Conservation (phyloP, 2,797 vertebrate genomes). For the Crocidura indochinensis region DNA sequence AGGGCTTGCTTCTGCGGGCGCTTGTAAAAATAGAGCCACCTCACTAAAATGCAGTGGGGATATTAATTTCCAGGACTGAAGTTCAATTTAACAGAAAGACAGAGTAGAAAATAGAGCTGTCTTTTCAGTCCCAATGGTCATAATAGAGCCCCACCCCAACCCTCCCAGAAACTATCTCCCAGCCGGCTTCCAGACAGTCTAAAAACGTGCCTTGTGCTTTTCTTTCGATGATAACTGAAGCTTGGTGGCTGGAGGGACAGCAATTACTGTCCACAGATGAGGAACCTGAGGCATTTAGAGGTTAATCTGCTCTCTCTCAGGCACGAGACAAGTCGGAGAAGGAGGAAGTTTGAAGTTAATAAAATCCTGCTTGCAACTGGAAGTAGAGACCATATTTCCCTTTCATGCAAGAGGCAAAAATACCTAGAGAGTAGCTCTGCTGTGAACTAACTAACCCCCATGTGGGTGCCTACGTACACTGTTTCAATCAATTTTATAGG, state of each 20-base stretch:
- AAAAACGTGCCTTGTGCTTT: conserved; percentile 53
- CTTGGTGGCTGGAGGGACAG: conserved; percentile 63
- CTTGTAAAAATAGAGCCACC: conserved; percentile 81
- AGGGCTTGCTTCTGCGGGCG: conserved; percentile 69
- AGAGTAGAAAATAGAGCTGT: conserved; percentile 85
- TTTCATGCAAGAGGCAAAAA: not conserved
- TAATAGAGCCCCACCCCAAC: conserved; percentile 65
- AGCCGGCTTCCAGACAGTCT: conserved; percentile 47
- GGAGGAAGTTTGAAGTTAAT: conserved; percentile 44
- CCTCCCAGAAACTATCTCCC: conserved; percentile 69
- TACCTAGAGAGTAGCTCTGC: not conserved
- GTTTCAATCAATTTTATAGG: not conserved
- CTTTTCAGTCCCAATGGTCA: conserved; percentile 76
- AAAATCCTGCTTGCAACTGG: conserved; percentile 47
- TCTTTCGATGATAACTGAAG: conserved; percentile 49
- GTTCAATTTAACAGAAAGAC: conserved; percentile 82
- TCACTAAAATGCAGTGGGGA: conserved; percentile 77
- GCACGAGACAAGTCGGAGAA: conserved; percentile 1
- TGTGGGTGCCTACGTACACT: no score
- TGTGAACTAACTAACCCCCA: not conserved
- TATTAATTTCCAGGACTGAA: conserved; percentile 85
- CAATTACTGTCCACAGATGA: conserved; percentile 77
- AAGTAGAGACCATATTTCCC: not conserved
- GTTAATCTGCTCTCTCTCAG: conserved; percentile 75
- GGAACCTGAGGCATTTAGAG: conserved; percentile 74